Percentiles rank a stretch among this genome's conserved stretches.
phyloP scores from a whole-genome alignment of 2,113 vertebrate species.

The Gambusia affinis region DNA sequence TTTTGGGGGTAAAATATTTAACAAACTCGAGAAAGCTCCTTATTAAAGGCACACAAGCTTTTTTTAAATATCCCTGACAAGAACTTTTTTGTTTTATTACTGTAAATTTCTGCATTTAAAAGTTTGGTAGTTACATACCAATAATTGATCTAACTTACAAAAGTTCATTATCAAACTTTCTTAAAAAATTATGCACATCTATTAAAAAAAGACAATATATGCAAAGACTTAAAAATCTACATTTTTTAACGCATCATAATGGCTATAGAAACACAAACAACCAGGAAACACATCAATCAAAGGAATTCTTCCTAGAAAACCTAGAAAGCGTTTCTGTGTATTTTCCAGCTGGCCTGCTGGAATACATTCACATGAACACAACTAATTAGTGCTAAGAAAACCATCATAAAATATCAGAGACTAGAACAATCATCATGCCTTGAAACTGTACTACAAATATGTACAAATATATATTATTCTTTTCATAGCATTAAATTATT shows the following conservation, averaged over 20 bases:
- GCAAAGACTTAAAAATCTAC: not conserved
- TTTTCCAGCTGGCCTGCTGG: not conserved
- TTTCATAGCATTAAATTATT: not conserved
- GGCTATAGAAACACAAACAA: constrained; percentile 17
- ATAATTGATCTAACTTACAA: constrained; percentile 23
- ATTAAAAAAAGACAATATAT: not conserved
- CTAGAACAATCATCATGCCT: not conserved
- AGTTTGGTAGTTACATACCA: constrained; percentile 16
- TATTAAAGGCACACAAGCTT: constrained; percentile 61
- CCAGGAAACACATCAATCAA: not conserved
- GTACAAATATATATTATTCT: not conserved
- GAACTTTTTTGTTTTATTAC: constrained; percentile 26
- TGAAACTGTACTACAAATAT: not conserved
- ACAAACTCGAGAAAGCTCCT: not conserved
- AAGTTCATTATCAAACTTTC: constrained; percentile 32
- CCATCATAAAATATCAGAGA: not conserved
- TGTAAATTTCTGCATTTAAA: constrained; percentile 24
- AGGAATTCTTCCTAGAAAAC: not conserved
- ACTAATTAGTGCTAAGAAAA: not conserved
- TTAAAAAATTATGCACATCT: constrained; percentile 24
- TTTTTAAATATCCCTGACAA: constrained; percentile 62
- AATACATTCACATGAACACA: not conserved
- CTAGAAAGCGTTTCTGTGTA: not conserved
- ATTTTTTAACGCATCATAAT: constrained; percentile 11
- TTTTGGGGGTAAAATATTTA: not conserved